Evolutionary conservation across 2,113 vertebrate genomes (phyloP).

Genomic region (Fregata magnificens): DNA sequence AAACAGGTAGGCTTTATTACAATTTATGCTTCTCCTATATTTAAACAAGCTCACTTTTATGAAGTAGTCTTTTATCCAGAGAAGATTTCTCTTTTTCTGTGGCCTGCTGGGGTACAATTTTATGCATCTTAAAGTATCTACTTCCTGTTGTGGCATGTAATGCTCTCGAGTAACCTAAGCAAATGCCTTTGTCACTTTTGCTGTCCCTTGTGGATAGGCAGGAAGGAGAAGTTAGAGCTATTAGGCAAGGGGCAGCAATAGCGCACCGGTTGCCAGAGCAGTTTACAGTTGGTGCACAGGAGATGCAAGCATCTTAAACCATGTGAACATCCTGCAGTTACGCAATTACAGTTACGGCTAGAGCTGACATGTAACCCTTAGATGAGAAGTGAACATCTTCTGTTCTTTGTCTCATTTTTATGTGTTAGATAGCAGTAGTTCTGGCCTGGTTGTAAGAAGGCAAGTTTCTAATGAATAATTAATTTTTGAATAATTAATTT

Average conservation of each 20-base stretch:
- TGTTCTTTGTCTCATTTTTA: background rate
- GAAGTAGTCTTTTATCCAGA: background rate
- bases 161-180: background rate
- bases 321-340: background rate
- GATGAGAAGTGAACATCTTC: background rate
- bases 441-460: background rate
- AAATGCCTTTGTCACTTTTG: background rate
- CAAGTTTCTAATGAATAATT: background rate
- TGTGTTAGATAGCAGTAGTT: background rate
- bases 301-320: background rate
- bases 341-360: no score
- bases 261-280: background rate
- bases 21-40: background rate
- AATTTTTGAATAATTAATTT: background rate
- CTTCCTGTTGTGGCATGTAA: background rate
- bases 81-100: background rate
- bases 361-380: background rate
- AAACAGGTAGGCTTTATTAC: conserved; percentile 74
- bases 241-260: background rate
- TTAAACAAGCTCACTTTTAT: background rate
- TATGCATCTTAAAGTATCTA: background rate
- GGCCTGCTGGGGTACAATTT: background rate
- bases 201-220: background rate
- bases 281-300: background rate
- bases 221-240: background rate